Conservation (phyloP, 2,113 vertebrate species). For the Cyprinodon tularosa region DNA sequence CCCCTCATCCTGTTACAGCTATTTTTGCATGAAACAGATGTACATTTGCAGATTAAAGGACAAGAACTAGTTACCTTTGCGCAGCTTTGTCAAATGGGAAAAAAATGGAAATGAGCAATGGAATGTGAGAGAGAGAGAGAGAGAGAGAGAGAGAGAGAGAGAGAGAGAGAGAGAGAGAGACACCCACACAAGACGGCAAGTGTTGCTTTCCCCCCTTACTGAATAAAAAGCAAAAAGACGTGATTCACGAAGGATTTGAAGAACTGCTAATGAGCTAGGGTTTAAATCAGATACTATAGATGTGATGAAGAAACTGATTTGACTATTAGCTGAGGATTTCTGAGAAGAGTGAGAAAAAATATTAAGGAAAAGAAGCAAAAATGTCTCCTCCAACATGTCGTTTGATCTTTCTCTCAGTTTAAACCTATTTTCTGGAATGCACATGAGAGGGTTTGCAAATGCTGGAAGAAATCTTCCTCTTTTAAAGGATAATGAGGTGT, state of each 20-base stretch:
- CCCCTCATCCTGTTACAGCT: slow-evolving; percentile 15
- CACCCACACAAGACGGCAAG: slow-evolving; percentile 20
- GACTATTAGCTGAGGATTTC: slow-evolving; percentile 50
- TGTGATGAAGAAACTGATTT: slow-evolving; percentile 58
- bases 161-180: background rate
- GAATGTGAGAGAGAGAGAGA: slow-evolving; percentile 4
- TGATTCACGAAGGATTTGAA: slow-evolving; percentile 59
- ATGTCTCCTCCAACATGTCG: slow-evolving; percentile 38
- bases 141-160: background rate
- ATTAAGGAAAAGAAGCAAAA: slow-evolving; percentile 7
- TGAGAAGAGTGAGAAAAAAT: slow-evolving; percentile 14
- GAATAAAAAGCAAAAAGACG: slow-evolving; percentile 57
- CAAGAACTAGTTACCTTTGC: slow-evolving; percentile 47
- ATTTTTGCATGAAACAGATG: slow-evolving; percentile 49
- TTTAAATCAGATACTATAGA: slow-evolving; percentile 49
- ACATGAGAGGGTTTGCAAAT: slow-evolving; percentile 19
- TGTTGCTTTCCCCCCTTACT: slow-evolving; percentile 50
- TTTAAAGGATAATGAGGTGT: slow-evolving; percentile 23
- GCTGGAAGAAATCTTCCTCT: slow-evolving; percentile 18
- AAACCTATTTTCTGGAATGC: slow-evolving; percentile 35
- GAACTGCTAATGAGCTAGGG: slow-evolving; percentile 66
- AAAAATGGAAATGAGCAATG: slow-evolving; percentile 7
- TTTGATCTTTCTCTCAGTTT: slow-evolving; percentile 27
- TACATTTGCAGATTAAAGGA: slow-evolving; percentile 43
- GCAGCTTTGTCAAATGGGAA: slow-evolving; percentile 19